These are phyloP conservation scores for Lytechinus pictus DNA, from an alignment of 35 echinoderm and acorn worm genomes.

Conservation along the genomic window DNA sequence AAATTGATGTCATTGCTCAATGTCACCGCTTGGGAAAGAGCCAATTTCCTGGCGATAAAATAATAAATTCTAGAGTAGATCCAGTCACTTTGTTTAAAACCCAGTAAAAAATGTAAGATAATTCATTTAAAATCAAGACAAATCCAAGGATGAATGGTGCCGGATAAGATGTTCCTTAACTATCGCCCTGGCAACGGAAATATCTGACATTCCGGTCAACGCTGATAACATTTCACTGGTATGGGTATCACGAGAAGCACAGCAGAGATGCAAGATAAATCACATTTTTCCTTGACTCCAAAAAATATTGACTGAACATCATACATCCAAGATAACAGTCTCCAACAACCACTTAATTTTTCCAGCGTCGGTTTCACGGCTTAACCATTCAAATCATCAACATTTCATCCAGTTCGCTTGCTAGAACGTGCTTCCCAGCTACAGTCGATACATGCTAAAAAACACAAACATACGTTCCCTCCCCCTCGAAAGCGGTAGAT, in stretches of 20 bases:
- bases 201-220: background rate
- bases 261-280: background rate
- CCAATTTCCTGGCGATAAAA: background rate
- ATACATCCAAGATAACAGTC: background rate
- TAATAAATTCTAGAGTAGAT: background rate
- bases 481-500: conserved; percentile 8
- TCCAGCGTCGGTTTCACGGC: background rate
- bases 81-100: background rate
- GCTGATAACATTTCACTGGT: background rate
- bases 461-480: conserved; percentile 20
- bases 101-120: background rate
- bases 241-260: background rate
- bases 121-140: background rate
- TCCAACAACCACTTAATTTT: background rate
- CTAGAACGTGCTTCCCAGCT: background rate
- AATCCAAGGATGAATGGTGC: background rate
- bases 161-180: background rate
- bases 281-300: background rate
- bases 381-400: background rate
- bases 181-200: background rate
- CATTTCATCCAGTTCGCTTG: background rate
- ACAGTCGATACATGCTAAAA: conserved; percentile 17
- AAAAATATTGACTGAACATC: background rate
- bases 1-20: background rate
- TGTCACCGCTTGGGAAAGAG: background rate